Percentiles rank a stretch among this genome's conserved stretches.
These are phyloP conservation scores for Acrossocheilus fasciatus DNA, from an alignment of 2,797 vertebrate genomes.

Conservation along the genomic window DNA sequence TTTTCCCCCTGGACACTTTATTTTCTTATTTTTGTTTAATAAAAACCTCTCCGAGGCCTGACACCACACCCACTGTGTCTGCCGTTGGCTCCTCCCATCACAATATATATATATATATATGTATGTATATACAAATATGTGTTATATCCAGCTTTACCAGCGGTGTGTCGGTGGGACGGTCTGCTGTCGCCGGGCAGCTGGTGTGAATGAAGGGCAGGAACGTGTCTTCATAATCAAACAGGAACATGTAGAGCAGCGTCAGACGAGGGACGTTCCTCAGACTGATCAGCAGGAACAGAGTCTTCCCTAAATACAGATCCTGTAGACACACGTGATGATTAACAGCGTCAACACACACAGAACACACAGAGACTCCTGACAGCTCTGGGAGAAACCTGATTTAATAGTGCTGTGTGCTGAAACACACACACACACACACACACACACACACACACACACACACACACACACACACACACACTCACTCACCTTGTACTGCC, in stretches of 20 bases:
- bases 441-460: slow-evolving; percentile 55
- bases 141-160: slow-evolving; percentile 61
- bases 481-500: slow-evolving; percentile 93
- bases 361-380: no score
- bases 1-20: no score
- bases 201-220: slow-evolving; percentile 96
- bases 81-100: no score
- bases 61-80: no score
- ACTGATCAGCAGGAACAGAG: slow-evolving; percentile 45
- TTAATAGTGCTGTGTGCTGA: neutral
- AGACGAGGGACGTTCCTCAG: slow-evolving; percentile 88
- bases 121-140: no score
- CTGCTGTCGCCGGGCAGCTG: slow-evolving; percentile 78
- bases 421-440: slow-evolving; percentile 53
- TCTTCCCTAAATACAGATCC: neutral
- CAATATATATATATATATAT: no score
- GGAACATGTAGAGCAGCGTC: slow-evolving; percentile 82
- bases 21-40: no score
- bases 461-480: neutral
- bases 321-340: neutral
- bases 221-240: slow-evolving; percentile 89
- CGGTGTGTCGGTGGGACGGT: slow-evolving; percentile 47
- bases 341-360: neutral
- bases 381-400: no score
- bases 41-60: no score